A percentile compares a stretch with the other conserved stretches of the same genome.
Evolutionary conservation across 2,797 vertebrate genomes (phyloP).

Genomic region (Halcyon badia): DNA sequence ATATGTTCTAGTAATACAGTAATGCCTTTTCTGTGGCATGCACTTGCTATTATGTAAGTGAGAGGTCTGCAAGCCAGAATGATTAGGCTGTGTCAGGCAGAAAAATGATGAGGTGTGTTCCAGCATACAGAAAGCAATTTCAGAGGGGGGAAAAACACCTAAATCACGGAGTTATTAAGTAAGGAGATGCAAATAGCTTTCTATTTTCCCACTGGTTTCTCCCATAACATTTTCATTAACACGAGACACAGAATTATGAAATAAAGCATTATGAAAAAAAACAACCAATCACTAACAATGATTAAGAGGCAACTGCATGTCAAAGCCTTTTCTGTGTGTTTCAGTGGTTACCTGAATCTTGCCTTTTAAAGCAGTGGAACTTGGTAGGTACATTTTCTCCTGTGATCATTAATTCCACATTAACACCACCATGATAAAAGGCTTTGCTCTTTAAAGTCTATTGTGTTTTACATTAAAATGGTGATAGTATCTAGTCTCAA

Average conservation of each 20-base stretch:
- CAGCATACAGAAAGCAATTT: conserved; percentile 27
- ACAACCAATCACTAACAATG: background rate
- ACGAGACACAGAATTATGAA: background rate
- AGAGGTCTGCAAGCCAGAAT: conserved; percentile 19
- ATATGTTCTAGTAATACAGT: background rate
- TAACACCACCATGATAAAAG: background rate
- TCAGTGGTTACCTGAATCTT: background rate
- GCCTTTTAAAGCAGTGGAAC: background rate
- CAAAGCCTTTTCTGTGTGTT: background rate
- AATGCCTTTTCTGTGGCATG: background rate
- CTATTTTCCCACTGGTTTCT: background rate
- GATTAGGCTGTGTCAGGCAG: conserved; percentile 36
- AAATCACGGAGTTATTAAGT: background rate
- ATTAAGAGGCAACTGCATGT: background rate
- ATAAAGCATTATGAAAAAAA: background rate
- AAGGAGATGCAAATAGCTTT: background rate
- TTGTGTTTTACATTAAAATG: background rate
- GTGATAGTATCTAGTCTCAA: background rate
- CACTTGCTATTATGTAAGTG: background rate
- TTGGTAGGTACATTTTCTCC: background rate
- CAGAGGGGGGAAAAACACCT: background rate
- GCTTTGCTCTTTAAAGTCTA: background rate
- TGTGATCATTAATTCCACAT: background rate
- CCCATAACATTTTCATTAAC: background rate
- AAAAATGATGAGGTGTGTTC: conserved; percentile 32